A percentile compares a stretch with the other conserved stretches of the same genome.
These are phyloP conservation scores for Rhopalosiphum nymphaeae DNA, from an alignment of 2,888 invertebrate genomes.

Conservation along the genomic window DNA sequence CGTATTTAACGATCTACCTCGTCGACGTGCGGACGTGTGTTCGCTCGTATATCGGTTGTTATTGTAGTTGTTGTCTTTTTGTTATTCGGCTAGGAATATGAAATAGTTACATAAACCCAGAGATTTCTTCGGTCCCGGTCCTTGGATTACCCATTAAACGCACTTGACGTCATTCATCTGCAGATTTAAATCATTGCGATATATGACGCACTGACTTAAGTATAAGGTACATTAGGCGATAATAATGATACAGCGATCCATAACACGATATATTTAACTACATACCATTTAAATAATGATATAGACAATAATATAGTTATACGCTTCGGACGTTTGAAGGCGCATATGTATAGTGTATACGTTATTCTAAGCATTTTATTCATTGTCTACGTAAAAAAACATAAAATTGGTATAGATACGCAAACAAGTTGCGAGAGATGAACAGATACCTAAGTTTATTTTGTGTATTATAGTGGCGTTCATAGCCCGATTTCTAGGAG, in stretches of 20 bases:
- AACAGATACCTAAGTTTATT: background rate
- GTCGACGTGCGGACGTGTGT: background rate
- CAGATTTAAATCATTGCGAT: background rate
- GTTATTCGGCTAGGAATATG: background rate
- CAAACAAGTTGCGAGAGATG: background rate
- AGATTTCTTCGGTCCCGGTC: background rate
- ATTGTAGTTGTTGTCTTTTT: background rate
- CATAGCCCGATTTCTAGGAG: background rate
- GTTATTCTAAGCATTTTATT: too few species aligned
- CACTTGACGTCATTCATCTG: background rate
- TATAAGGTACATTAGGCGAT: background rate
- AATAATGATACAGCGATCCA: background rate
- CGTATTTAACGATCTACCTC: background rate
- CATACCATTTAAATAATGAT: background rate
- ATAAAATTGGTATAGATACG: background rate
- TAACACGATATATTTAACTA: background rate
- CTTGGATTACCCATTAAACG: background rate
- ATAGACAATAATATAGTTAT: background rate
- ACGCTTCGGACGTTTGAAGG: background rate
- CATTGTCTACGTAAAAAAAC: background rate
- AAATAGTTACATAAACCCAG: background rate
- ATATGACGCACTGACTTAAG: background rate
- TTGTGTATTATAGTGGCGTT: background rate
- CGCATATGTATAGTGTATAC: too few species aligned
- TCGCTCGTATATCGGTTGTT: background rate